Conservation (phyloP, 2,113 vertebrate species). For the Sinocyclocheilus rhinocerous region DNA sequence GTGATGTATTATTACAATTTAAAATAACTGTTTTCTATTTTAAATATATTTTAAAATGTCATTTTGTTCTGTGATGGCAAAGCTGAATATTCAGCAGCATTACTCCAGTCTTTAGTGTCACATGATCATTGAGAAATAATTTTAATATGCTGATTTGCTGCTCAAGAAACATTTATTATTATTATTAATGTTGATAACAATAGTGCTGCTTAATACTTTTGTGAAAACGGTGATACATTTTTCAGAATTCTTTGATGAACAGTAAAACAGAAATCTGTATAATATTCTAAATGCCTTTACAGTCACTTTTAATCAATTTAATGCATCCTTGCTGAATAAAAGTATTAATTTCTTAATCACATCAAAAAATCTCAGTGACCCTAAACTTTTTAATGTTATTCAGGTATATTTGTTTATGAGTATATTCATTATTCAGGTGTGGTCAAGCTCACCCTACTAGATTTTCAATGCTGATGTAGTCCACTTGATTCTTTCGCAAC, state of each 20-base stretch:
- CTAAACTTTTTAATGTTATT: background rate
- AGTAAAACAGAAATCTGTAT: background rate
- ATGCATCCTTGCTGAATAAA: background rate
- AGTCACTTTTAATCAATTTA: background rate
- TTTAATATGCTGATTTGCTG: background rate
- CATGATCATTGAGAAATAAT: background rate
- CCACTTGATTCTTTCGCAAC: slow-evolving; percentile 31
- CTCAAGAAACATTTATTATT: background rate
- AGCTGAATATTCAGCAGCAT: background rate
- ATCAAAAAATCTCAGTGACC: background rate
- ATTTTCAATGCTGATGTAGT: slow-evolving; percentile 57
- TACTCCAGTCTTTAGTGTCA: background rate
- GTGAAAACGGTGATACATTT: background rate
- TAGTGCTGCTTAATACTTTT: background rate
- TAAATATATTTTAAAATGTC: background rate
- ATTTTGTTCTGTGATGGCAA: too few relatives aligned
- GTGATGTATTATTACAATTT: background rate
- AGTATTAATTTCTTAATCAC: background rate
- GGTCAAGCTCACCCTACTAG: slow-evolving; percentile 39
- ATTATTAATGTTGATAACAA: background rate
- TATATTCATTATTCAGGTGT: background rate
- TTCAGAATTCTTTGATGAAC: background rate
- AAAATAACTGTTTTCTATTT: background rate
- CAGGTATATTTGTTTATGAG: background rate
- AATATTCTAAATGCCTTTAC: background rate